These are phyloP conservation scores for Actinostola sp. DNA, from an alignment of 92 coral and sea anemone species.

Conservation along the genomic window DNA sequence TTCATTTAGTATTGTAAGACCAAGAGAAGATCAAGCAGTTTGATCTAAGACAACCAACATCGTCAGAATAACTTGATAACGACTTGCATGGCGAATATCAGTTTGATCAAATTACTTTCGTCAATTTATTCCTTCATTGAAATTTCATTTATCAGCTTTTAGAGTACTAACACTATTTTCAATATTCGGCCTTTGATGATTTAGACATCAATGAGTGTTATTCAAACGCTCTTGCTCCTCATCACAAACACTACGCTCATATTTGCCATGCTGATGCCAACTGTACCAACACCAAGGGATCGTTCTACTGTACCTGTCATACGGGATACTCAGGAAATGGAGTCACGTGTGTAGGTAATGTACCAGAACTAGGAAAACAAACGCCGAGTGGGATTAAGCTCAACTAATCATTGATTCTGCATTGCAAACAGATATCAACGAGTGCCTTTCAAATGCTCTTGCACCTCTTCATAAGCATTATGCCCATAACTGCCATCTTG, in stretches of 20 bases:
- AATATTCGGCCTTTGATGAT: too few relatives aligned
- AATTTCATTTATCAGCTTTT: too few relatives aligned
- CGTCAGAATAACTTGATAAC: too few relatives aligned
- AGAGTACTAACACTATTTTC: constrained; percentile 70
- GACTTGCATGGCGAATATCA: too few relatives aligned
- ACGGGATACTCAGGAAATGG: constrained; percentile 13
- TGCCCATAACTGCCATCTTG: constrained; percentile 64
- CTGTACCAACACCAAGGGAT: constrained; percentile 45
- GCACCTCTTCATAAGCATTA: constrained; percentile 53
- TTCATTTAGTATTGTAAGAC: too few relatives aligned
- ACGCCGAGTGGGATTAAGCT: constrained; percentile 23
- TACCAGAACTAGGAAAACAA: too few relatives aligned
- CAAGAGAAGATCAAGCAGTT: too few relatives aligned
- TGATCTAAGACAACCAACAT: too few relatives aligned
- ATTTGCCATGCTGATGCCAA: constrained; percentile 74
- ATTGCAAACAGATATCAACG: constrained; percentile 54
- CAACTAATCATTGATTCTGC: constrained; percentile 19
- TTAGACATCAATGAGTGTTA: constrained; percentile 4
- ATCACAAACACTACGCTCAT: constrained; percentile 34
- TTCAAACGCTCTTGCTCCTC: neutral
- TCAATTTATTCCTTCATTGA: too few relatives aligned
- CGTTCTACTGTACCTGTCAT: constrained; percentile 20
- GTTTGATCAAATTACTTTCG: too few relatives aligned
- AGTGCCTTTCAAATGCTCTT: constrained; percentile 47
- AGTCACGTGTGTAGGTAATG: constrained; percentile 34